A percentile compares a stretch with the other conserved stretches of the same genome.
Evolutionary conservation across 2,797 vertebrate genomes (phyloP).

Genomic region (Chiloscyllium punctatum): DNA sequence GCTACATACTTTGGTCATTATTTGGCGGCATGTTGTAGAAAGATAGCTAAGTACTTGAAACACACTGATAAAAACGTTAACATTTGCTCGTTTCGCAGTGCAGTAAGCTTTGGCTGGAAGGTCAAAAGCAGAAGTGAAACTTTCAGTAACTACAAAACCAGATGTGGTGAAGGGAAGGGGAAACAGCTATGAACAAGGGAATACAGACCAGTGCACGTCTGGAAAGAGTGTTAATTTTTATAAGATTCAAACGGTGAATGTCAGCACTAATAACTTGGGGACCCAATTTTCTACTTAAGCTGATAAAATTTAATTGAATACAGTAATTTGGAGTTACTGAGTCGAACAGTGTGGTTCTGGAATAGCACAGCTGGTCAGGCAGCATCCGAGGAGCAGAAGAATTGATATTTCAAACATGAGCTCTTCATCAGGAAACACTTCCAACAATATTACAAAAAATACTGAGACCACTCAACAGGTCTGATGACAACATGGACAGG

Average conservation of each 20-base stretch:
- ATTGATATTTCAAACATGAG: too few relatives aligned
- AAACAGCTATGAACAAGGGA: background rate
- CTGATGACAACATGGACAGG: background rate
- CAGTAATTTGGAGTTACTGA: background rate
- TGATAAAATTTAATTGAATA: background rate
- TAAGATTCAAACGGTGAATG: background rate
- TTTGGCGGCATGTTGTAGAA: background rate
- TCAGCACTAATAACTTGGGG: background rate
- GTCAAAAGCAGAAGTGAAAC: background rate
- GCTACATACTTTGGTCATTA: background rate
- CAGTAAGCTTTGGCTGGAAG: background rate
- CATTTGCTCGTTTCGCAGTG: background rate
- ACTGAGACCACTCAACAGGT: background rate
- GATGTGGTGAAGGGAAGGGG: background rate
- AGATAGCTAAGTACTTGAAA: background rate
- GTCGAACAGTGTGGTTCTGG: background rate
- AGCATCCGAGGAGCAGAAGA: too few relatives aligned
- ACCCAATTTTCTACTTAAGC: background rate
- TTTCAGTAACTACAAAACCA: background rate
- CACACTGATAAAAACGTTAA: background rate
- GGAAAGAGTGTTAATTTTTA: background rate
- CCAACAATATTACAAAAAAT: background rate
- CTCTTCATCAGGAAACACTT: too few relatives aligned
- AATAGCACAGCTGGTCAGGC: background rate
- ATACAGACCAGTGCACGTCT: background rate